Evolutionary conservation across 2,113 vertebrate species (phyloP).

Genomic region (Ameiurus melas): DNA sequence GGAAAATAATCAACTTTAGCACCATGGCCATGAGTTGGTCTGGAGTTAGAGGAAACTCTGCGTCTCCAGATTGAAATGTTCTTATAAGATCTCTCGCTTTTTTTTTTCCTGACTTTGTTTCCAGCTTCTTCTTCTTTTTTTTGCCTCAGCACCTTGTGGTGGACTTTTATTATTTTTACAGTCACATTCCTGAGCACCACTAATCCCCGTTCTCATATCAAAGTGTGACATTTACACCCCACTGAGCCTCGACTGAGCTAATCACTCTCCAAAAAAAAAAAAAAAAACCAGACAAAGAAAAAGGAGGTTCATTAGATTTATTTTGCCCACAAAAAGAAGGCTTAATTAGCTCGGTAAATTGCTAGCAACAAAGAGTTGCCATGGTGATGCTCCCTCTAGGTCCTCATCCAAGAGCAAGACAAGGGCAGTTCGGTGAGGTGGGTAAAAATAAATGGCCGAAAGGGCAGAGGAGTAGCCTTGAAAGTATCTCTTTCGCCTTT

Average conservation of each 20-base stretch:
- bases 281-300: not conserved
- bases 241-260: slow-evolving; percentile 34
- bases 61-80: not conserved
- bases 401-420: slow-evolving; percentile 6
- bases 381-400: slow-evolving; percentile 27
- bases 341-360: slow-evolving; percentile 51
- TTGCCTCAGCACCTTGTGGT: not conserved
- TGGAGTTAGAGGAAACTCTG: not conserved
- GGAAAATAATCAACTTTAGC: not conserved
- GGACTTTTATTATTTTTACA: not conserved
- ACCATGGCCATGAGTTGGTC: not conserved
- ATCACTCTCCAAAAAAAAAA: slow-evolving; percentile 32
- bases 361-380: slow-evolving; percentile 28
- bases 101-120: not conserved
- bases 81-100: not conserved
- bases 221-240: slow-evolving; percentile 25
- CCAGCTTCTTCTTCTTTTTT: too few relatives aligned
- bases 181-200: slow-evolving; percentile 16
- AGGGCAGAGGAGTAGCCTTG: slow-evolving; percentile 11
- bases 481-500: not conserved
- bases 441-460: slow-evolving; percentile 25
- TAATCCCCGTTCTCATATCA: slow-evolving; percentile 25
- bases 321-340: slow-evolving; percentile 33
- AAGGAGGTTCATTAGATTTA: slow-evolving; percentile 18
- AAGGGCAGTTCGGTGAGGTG: slow-evolving; percentile 23